Evolutionary conservation across 2,113 vertebrate species (phyloP).

Genomic region (Istiophorus platypterus): DNA sequence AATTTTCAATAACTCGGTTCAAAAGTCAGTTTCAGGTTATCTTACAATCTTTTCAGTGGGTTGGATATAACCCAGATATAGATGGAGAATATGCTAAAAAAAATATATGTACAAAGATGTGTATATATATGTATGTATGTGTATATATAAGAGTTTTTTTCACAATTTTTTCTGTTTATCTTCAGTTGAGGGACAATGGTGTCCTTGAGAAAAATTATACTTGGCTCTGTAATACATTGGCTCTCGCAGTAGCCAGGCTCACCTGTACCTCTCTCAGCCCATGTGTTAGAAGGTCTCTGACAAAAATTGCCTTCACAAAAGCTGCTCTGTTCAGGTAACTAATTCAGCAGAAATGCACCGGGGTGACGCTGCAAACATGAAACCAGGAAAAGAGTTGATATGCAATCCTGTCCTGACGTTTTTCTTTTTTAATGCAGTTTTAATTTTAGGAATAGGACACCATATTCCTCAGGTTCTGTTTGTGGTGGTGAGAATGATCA

Average conservation of each 20-base stretch:
- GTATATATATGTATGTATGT: no score
- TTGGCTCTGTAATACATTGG: conserved; percentile 18
- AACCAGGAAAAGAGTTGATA: background rate
- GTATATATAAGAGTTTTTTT: no score
- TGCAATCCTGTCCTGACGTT: conserved; percentile 11
- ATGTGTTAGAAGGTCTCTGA: background rate
- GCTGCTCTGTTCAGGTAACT: conserved; percentile 54
- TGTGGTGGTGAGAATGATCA: background rate
- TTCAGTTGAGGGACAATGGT: background rate
- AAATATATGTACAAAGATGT: no score
- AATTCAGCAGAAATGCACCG: conserved; percentile 14
- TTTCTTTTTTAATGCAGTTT: conserved; percentile 12
- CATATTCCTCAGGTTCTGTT: background rate
- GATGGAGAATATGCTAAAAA: background rate
- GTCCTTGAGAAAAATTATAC: conserved; percentile 40
- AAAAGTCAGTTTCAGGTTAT: background rate
- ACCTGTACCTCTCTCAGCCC: conserved; percentile 33
- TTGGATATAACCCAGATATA: no score
- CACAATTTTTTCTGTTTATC: background rate
- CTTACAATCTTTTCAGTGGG: background rate
- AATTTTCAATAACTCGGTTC: background rate
- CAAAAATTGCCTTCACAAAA: conserved; percentile 54
- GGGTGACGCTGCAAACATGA: background rate
- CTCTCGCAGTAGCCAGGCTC: conserved; percentile 12
- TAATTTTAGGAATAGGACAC: background rate